Base-by-base conservation (phyloP, 1,140 invertebrate genomes). In the Drosophila seguyi region DNA sequence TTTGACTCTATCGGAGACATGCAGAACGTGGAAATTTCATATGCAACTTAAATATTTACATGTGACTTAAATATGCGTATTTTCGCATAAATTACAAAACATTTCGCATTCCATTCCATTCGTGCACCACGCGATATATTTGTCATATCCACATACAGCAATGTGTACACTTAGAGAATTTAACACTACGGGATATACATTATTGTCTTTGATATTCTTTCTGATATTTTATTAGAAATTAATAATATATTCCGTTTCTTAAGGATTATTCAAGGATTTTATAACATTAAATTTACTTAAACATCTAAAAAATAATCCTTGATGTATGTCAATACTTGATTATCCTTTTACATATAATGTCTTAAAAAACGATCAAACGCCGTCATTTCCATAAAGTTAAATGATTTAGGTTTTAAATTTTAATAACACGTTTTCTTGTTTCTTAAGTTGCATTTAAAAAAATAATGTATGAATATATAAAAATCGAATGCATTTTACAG, bases 41-140 rank as follows among this genome's bases (percentile, higher is more conserved):
- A 81, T 82, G 66, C 71, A 86, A 88, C 79, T 86, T 88, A 88
- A 88, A 86, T 86, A 88, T 86, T 86, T 86, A 88, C 83, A 88
- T 86, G 79, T 69, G 52, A 86, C 83, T 86, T 86, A 83, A 86
- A 87, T 86, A 86, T 86, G 79, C 83, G 79, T 71, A 88, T 83
- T 73, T 83, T 86, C 62, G 75, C 83, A 86, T 86, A 86, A 86
- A 86, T 86, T 88, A 88, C 83, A 88, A 79, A 85, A 85, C 60
- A 80, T 75, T 74, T 80, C 61, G 47, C 71, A 75, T 78, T 53
- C 61, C 59, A 74, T 77, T 81, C 62, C 58, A 61, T 79, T 82
- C 75, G 83, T 83, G 66, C 48, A 29, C 50, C 65, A 74, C 69
- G 69, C 79, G 75, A 82, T 86, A 79, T 87, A 61, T 75, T 66